Evolutionary conservation across 2,797 vertebrate species (phyloP).

Genomic region (Lacerta bilineata): DNA sequence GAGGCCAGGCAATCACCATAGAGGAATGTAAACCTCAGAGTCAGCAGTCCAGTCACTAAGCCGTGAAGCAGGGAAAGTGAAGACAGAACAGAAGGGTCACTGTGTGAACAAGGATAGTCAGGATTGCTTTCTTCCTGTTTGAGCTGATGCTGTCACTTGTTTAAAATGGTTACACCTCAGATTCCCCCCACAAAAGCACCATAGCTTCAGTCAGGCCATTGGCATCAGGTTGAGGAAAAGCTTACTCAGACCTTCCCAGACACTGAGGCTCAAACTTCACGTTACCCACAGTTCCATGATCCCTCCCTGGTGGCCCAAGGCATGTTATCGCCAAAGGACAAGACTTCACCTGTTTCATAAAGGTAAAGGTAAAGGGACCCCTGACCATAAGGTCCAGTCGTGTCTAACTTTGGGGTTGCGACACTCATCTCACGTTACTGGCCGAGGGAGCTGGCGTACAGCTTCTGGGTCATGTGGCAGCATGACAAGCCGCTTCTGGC

Average conservation of each 20-base stretch:
- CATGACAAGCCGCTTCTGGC: too few species aligned
- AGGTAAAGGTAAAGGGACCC: too few species aligned
- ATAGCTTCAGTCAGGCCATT: slow-evolving; percentile 53
- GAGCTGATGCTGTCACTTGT: slow-evolving; percentile 57
- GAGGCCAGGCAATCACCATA: neutral
- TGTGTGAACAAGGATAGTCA: slow-evolving; percentile 59
- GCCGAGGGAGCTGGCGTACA: too few species aligned
- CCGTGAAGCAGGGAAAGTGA: slow-evolving; percentile 5
- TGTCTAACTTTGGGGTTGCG: too few species aligned
- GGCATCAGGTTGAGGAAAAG: slow-evolving; percentile 54
- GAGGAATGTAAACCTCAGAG: slow-evolving; percentile 46
- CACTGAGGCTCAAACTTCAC: neutral
- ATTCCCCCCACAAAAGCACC: neutral
- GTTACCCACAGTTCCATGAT: neutral
- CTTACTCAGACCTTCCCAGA: slow-evolving; percentile 42
- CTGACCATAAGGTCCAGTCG: too few species aligned
- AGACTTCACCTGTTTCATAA: too few species aligned
- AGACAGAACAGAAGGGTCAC: slow-evolving; percentile 68
- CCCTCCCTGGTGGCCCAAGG: neutral
- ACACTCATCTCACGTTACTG: too few species aligned
- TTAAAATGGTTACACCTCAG: slow-evolving; percentile 57
- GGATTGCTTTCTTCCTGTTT: slow-evolving; percentile 58
- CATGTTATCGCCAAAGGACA: neutral
- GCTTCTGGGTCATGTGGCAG: too few species aligned
- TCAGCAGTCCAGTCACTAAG: slow-evolving; percentile 30